A percentile compares a stretch with the other conserved stretches of the same genome.
These are phyloP conservation scores for Hyalella azteca DNA, from an alignment of 2,888 invertebrate genomes.

Conservation along the genomic window DNA sequence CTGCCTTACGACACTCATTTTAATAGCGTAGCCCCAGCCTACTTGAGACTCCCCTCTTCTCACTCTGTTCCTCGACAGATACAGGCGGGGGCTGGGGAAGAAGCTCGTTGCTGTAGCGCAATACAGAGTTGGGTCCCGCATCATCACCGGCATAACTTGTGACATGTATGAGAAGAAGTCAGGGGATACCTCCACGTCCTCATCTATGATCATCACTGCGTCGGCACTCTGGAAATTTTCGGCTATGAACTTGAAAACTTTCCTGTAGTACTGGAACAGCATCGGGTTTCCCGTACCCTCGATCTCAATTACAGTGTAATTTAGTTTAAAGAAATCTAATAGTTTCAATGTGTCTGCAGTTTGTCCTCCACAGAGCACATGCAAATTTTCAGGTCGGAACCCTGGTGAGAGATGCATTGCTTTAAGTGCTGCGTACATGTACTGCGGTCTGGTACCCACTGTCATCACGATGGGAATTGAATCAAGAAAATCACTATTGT, in stretches of 20 bases:
- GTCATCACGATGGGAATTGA: conserved; percentile 48
- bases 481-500: conserved; percentile 35
- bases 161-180: conserved; percentile 57
- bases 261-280: conserved; percentile 51
- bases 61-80: conserved; percentile 18
- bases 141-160: conserved; percentile 50
- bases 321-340: conserved; percentile 44
- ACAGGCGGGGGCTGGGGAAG: background rate
- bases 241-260: conserved; percentile 42
- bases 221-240: conserved; percentile 40
- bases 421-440: conserved; percentile 52
- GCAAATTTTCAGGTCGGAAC: conserved; percentile 42
- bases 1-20: conserved; percentile 42
- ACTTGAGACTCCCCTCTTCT: conserved; percentile 47
- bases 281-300: conserved; percentile 40
- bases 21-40: conserved; percentile 52
- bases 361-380: conserved; percentile 45
- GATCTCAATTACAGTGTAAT: conserved; percentile 37
- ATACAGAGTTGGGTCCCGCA: conserved; percentile 47
- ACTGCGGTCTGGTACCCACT: conserved; percentile 51
- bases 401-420: conserved; percentile 45
- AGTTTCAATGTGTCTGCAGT: conserved; percentile 40
- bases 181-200: conserved; percentile 54
- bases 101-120: conserved; percentile 45
- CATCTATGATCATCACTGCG: conserved; percentile 51